Base-by-base conservation (phyloP, 2,113 vertebrate genomes). In the Coturnix japonica region DNA sequence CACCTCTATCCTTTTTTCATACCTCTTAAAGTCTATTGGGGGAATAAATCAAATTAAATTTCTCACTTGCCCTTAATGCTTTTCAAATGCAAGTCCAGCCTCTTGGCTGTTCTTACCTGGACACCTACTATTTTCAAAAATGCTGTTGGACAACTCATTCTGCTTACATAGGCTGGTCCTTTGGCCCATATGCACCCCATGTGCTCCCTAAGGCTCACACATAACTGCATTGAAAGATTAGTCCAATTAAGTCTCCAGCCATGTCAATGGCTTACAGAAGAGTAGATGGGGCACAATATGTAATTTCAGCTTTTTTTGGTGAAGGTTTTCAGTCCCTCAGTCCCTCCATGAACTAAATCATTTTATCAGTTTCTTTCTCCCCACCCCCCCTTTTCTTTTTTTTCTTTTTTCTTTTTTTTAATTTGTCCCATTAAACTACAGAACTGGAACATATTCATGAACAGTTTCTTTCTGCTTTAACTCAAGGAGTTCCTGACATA, bases 381-480 rank as follows among this genome's bases (percentile, higher is more conserved):
- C 43, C 43, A 16, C 43, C 43, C 80, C 44, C 56, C 43, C 93
- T 54, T 65, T 97, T 75, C 92, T 93, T 96, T 96, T 96, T 95
- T 64, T 41, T 37, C 10, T 37, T 37, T 37, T 49, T 86, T 97
- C 71, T 93, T 93, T 96, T 96, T 96, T 95, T 64, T 41, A 69
- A 93, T 91, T 97, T 96, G 91, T 97, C 94, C 96, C 97, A 97
- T 98, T 98, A 97, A 98, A 98, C 97, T 97, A 97, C 95, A 97
- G 97, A 97, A 96, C 95, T 97, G 97, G 97, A 98, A 98, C 97
- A 95, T 96, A 97, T 91, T 97, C 95, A 95, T 97, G 97, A 97
- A 98, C 97, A 97, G 96, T 89, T 97, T 96, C 97, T 97, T 98
- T 97, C 97, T 97, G 96, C 97, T 97, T 96, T 97, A 96, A 97